Base-by-base conservation (phyloP, 2,888 invertebrate genomes). In the Trissolcus japonicus region DNA sequence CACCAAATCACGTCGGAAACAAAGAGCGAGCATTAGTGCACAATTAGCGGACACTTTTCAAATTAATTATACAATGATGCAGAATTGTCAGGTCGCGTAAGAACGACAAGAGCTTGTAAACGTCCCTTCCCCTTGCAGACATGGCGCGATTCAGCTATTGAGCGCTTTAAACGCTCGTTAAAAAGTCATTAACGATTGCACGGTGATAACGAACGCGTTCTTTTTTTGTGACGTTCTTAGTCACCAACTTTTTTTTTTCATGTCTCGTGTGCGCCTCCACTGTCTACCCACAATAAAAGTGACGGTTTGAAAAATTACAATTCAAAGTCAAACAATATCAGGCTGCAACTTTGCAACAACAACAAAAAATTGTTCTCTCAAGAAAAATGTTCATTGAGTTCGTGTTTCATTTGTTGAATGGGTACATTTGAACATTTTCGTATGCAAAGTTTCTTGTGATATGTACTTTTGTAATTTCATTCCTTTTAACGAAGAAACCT, bases 151-250 rank as follows among this genome's bases (percentile, higher is more conserved):
- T 71, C 71, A 63, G 54, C 48, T 59, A 65, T 72, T 72, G 63
- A 65, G 63, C 50, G 63, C 53, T 80, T 81, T 75, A 75, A 80
- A 79, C 76, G 81, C 82, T 83, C 81, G 80, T 84, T 84, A 82
- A 82, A 83, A 82, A 79, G 80, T 79, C 80, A 82, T 83, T 82
- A 82, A 80, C 82, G 74, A 69, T 69, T 72, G 72, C 78, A 71
- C 78, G 75, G 59, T 63, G 79, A 81, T 81, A 81, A 81, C 76
- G 78, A 81, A 78, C 76, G 73, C 57, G 73, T 9, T 62, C 66
- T 74, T 74, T 65, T 61, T 75, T 56, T 51, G 19, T 55, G 71
- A 57, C 73, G 72, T 77, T 66, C 65, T 71, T 65, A 55, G 53
- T 65, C 63, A 46, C 46, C 46, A 46, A 43, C 46, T 46, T 46